Base-by-base conservation (phyloP, 2,888 invertebrate genomes). In the Aspidiotus destructor region DNA sequence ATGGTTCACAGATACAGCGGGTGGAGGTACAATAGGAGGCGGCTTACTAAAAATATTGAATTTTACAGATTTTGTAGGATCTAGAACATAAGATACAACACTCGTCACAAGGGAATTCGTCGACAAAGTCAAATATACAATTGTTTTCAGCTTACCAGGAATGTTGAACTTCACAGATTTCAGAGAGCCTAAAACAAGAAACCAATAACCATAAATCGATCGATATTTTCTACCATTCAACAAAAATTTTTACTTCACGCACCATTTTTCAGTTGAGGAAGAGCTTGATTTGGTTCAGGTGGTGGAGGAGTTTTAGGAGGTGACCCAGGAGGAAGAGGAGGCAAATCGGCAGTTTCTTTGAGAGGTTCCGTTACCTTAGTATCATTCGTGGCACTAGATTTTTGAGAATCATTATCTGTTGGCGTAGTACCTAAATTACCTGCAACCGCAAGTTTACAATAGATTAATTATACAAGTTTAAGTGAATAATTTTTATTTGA, bases 241-340 rank as follows among this genome's bases (percentile, higher is more conserved):
- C n/a, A 5, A n/a, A 11, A 52, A 52, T 52, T 52, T 48, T n/a
- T 5, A 13, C 5, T 52, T 52, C 5, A 11, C 52, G 13, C 52
- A 52, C 52, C 52, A 52, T 28, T 28, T 28, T 28, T 28, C 28
- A 28, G 28, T 28, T 28, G 28, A 28, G 28, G 28, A 3, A 57
- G 57, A 15, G 42, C 9, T 10, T 13, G 7, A n/a, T 41, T 44
- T 3, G 58, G 54, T 60, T 63, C 65, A 8, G 74, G 72, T 28
- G 73, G 73, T 13, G 74, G 71, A 42, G 74, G 74, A 9, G 73
- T n/a, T 57, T 74, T 73, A 48, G 81, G 81, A 69, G 82, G 81
- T 62, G 84, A 83, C 64, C 82, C 82, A 48, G 83, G 80, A 15
- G 85, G 84, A 71, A 83, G 76, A 70, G 84, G 83, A n/a, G 83